These are phyloP conservation scores for Tiliacea aurago DNA, from an alignment of 2,888 invertebrate species.

Conservation along the genomic window DNA sequence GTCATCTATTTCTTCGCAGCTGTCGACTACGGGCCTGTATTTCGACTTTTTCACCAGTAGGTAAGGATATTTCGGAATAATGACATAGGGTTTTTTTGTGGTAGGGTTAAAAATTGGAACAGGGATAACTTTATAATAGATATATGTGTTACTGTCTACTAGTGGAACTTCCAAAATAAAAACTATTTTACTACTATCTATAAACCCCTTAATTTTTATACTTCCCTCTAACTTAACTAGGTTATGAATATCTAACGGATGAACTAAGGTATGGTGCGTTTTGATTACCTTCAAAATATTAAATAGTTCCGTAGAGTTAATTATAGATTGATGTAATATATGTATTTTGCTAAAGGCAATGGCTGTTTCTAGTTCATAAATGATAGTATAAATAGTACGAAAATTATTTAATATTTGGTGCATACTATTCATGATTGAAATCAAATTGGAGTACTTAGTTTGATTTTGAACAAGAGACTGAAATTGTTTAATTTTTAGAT, in stretches of 20 bases:
- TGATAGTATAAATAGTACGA: too few relatives aligned
- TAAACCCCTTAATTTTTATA: too few relatives aligned
- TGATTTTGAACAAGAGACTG: too few relatives aligned
- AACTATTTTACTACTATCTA: too few relatives aligned
- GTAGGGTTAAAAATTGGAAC: background rate
- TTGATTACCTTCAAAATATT: too few relatives aligned
- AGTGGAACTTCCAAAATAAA: too few relatives aligned
- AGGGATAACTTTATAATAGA: conserved; percentile 9
- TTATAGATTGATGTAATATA: too few relatives aligned
- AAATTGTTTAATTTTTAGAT: background rate
- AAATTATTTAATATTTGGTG: background rate
- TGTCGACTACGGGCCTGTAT: conserved; percentile 1
- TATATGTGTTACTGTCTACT: background rate
- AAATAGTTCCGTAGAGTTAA: too few relatives aligned
- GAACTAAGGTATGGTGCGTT: background rate
- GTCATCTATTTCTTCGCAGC: conserved; percentile 3
- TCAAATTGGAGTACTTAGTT: too few relatives aligned
- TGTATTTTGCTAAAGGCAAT: too few relatives aligned
- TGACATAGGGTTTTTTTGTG: background rate
- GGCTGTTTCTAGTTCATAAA: too few relatives aligned
- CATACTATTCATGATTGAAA: background rate
- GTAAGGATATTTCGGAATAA: conserved; percentile 2
- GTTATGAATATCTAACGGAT: background rate
- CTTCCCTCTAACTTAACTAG: background rate
- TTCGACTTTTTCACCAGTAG: conserved; percentile 7